These are phyloP conservation scores for Chloroceryle inda DNA, from an alignment of 2,797 vertebrate species.

Conservation along the genomic window DNA sequence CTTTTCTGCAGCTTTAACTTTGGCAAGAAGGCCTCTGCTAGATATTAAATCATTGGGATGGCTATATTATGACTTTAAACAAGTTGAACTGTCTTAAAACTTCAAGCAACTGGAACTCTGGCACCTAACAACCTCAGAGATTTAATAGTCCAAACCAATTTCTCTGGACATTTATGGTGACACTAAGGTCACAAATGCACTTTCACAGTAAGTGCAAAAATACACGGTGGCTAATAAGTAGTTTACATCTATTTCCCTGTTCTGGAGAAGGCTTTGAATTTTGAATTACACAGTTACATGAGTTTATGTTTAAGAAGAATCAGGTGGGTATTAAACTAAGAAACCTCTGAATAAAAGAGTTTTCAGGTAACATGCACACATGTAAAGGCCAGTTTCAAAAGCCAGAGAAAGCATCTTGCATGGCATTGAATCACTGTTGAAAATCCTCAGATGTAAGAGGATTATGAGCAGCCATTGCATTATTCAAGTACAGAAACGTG, in stretches of 20 bases:
- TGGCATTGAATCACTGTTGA: slow-evolving; percentile 20
- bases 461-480: slow-evolving; percentile 48
- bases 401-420: neutral
- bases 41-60: neutral
- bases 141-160: neutral
- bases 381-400: slow-evolving; percentile 28
- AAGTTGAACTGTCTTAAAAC: neutral
- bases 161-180: neutral
- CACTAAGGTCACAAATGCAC: neutral
- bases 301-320: neutral
- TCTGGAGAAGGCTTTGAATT: neutral
- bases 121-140: neutral
- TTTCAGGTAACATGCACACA: neutral
- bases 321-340: neutral
- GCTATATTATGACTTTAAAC: slow-evolving; percentile 1
- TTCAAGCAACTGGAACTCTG: neutral
- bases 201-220: neutral
- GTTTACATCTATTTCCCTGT: neutral
- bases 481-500: slow-evolving; percentile 46
- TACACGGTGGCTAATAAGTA: neutral
- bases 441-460: slow-evolving; percentile 33
- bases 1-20: neutral
- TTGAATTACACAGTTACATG: neutral
- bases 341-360: neutral
- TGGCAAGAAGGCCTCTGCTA: neutral